Base-by-base conservation (phyloP, 2,888 invertebrate species). In the Pasiphila rectangulata region DNA sequence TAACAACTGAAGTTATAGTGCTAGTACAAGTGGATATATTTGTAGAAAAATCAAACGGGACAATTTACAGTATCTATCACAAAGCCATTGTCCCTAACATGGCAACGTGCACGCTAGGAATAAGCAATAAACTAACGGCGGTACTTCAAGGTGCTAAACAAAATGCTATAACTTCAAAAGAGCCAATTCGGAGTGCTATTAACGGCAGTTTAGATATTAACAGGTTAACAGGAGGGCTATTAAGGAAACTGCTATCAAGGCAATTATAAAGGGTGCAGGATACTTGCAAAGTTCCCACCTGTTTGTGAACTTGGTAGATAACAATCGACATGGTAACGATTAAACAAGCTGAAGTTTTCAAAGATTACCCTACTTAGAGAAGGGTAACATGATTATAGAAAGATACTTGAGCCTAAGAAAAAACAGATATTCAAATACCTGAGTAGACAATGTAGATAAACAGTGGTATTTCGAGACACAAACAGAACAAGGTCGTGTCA, bases 231-330 rank as follows among this genome's bases (percentile, higher is more conserved):
- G 56, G 50, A 42, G 47, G 41, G 63, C 55, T 65, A 66, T 69
- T 68, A 69, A 57, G 66, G 60, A 51, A 61, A 59, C 64, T 58
- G 60, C 67, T 68, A 70, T 70, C 69, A 52, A 50, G 40, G 47
- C 56, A 51, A 61, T 64, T 51, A 68, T 64, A 66, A 52, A 52
- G 57, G 64, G 50, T 56, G 54, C 52, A 51, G 49, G 47, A 46
- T 40, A 43, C 58, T 59, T 58, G 51, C 55, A 51, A 58, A 44
- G 57, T 44, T 44, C 48, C 53, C 56, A 59, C 59, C 59, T 62
- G 61, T 55, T 56, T 50, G 55, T 52, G 54, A 59, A 56, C 51
- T 58, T 58, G 29, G 17, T 30, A 7, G 63, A 57, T 62, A 56
- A 59, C 56, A 59, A 66, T 60, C 48, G 46, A 62, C 59, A 35